Base-by-base conservation (phyloP, 2,113 vertebrate genomes). In the Mormyrus lacerda region DNA sequence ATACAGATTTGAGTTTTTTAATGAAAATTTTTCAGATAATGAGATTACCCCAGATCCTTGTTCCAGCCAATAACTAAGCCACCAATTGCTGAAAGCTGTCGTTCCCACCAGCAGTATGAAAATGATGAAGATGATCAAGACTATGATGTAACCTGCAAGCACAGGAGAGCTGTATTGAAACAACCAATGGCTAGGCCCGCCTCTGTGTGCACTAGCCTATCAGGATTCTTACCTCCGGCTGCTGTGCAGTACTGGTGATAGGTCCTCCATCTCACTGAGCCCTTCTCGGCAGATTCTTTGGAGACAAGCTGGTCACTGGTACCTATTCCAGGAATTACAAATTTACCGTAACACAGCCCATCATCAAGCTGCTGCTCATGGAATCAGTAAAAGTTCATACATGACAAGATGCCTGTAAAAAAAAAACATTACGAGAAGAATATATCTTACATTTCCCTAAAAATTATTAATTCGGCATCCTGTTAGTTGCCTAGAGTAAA, bases 71-170 rank as follows among this genome's bases (percentile, higher is more conserved):
- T 92, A 92, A 89, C 96, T 96, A 90, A 97, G 91, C 96, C 96
- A 97, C 97, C 96, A 97, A 93, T 90, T 96, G 90, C 95, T 95
- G 91, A 98, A 96, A 42, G 93, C 94, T 0, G 95, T 96, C 88
- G 91, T 94, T 89, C 95, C 95, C 0, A 96, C 95, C 91, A 95
- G 94, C 86, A 97, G 85, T 47, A 95, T 24, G 65, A 96, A 94
- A 65, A 93, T 90, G 1, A 94, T 47, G 15, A 94, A 0, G 1
- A 89, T 42, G 45, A 95, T 53, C 51, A 94, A 88, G 45, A 91
- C 86, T 8, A 95, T 21, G 10, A 96, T 48, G 91, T 97, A 97
- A 8, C 96, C 96, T 97, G 92, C 11, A 91, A 90, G 88, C 88
- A 89, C 42, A 93, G 9, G 35, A 48, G 39, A 91, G 65, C 88